Conservation (phyloP, 2,113 vertebrate species). For the Furnarius figulus region DNA sequence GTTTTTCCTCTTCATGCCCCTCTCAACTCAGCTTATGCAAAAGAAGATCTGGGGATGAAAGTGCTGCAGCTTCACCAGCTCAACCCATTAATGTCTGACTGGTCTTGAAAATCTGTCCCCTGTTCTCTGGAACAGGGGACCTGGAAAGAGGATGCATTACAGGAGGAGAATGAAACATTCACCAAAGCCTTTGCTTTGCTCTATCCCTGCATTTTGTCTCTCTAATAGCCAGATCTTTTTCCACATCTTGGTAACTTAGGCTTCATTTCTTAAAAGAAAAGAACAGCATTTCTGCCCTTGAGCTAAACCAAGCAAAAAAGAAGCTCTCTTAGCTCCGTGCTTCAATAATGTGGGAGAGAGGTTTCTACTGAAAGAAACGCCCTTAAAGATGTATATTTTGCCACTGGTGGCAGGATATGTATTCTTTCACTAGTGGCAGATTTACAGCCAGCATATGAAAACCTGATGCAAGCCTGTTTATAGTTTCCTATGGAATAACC, state of each 20-base stretch:
- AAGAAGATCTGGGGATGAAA: background rate
- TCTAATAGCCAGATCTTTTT: background rate
- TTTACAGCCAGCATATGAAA: background rate
- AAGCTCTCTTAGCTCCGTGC: background rate
- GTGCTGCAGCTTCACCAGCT: background rate
- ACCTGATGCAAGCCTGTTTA: background rate
- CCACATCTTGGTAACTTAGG: background rate
- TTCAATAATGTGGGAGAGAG: background rate
- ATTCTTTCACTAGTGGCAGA: rapidly evolving
- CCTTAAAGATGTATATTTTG: background rate
- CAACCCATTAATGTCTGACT: background rate
- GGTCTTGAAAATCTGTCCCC: background rate
- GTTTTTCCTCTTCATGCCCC: background rate
- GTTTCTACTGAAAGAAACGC: background rate
- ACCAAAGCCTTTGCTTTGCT: background rate
- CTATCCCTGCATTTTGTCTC: rapidly evolving
- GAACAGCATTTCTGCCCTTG: background rate
- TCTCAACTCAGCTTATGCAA: background rate
- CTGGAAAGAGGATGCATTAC: background rate
- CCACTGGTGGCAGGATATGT: rapidly evolving
- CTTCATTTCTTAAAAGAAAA: background rate
- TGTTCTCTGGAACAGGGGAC: background rate
- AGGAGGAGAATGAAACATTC: background rate
- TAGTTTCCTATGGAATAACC: background rate
- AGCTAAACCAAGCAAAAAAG: background rate